Evolutionary conservation across 1,140 invertebrate species (phyloP).

Genomic region (Neodiprion pinetum): DNA sequence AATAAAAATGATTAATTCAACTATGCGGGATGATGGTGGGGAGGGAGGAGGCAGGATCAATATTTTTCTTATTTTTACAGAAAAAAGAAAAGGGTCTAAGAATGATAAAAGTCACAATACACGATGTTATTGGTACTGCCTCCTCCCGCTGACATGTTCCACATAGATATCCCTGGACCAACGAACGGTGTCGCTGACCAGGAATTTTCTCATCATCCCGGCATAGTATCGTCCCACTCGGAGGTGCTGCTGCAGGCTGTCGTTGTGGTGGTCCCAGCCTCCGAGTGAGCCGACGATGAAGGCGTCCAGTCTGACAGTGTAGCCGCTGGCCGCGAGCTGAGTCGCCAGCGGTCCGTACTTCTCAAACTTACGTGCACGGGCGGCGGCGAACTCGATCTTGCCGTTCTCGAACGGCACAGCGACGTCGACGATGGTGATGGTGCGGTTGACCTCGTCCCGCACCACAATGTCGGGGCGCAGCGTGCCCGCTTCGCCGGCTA

Average conservation of each 20-base stretch:
- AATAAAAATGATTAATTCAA: too few species aligned
- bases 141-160: too few species aligned
- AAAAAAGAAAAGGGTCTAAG: too few species aligned
- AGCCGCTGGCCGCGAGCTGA: slow-evolving; percentile 22
- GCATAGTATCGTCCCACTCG: slow-evolving; percentile 23
- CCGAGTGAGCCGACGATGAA: slow-evolving; percentile 41
- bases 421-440: slow-evolving; percentile 43
- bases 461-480: slow-evolving; percentile 46
- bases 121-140: too few species aligned
- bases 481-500: slow-evolving; percentile 20
- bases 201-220: slow-evolving; percentile 31
- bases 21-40: too few species aligned
- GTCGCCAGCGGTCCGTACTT: slow-evolving; percentile 39
- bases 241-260: slow-evolving; percentile 24
- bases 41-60: too few species aligned
- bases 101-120: too few species aligned
- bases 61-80: too few species aligned
- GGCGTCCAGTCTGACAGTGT: slow-evolving; percentile 28
- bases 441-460: slow-evolving; percentile 30
- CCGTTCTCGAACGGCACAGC: slow-evolving; percentile 52
- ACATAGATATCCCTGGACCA: slow-evolving; percentile 40
- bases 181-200: slow-evolving; percentile 34
- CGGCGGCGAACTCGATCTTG: slow-evolving; percentile 26
- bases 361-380: slow-evolving; percentile 26
- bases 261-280: slow-evolving; percentile 37